Evolutionary conservation across 2,888 invertebrate species (phyloP), one percentile per base, ranked within the genome.

Genomic region (Entomobrya multifasciata): DNA sequence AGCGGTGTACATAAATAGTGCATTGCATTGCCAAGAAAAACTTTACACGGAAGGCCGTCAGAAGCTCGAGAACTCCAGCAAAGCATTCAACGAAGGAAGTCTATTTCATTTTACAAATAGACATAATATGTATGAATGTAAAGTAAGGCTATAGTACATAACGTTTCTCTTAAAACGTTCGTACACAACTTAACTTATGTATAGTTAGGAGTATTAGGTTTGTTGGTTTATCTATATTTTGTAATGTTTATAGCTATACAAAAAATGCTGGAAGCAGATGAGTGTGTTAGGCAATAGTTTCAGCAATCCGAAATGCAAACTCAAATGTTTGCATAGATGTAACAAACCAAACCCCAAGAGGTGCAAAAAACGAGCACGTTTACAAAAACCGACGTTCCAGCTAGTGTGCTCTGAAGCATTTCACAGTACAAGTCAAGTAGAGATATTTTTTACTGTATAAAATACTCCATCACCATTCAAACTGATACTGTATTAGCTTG

Each of bases 341-440:
- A 81, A 70, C 81, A 81, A 72, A 47, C 70, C 70, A 47, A 70
- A 81, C 81, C 81, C 81, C 81, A 70, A 57, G 81, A 81, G 81
- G 70, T 55, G 70, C 70, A 13, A 13, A 57, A 22, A 57, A 57
- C 11, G 57, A n/a, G 8, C 57, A 57, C 17, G 22, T 10, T 44
- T 4, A n/a, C n/a, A n/a, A 15, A 20, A 20, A 1, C 15, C 17
- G 36, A 55, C 27, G 41, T 0, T 79, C 22, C 36, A 62, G n/a
- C n/a, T 36, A 22, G 22, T 25, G 27, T 60, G 10, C 27, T 13
- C 60, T 44, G n/a, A 44, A 47, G 62, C 41, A 72, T 72, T 72
- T 72, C 72, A 57, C 36, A 70, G 55, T 25, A n/a, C 30, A 8
- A 27, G 41, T n/a, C 2, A 17, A 57, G n/a, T 30, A 49, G 22